Percentiles rank a stretch among this genome's conserved stretches.
phyloP scores from a whole-genome alignment of 1,140 invertebrate species.

The Tetranychus urticae region DNA sequence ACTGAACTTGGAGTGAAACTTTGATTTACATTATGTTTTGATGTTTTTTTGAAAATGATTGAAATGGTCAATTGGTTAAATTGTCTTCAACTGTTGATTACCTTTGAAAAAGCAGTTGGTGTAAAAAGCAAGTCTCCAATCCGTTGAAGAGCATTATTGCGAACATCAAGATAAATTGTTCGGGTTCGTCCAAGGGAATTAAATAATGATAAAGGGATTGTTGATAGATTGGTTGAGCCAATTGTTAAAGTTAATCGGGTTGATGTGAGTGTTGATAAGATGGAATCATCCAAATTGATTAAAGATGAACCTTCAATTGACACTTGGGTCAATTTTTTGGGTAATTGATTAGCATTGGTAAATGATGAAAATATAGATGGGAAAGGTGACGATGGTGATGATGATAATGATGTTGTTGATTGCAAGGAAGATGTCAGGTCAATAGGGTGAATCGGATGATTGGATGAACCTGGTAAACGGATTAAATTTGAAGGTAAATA shows the following conservation, averaged over 20 bases:
- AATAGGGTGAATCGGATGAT: too few relatives aligned
- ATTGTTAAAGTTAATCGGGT: neutral
- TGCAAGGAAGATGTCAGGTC: too few relatives aligned
- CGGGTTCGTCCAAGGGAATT: neutral
- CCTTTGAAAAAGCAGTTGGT: neutral
- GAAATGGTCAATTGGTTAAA: too few relatives aligned
- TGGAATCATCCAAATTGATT: neutral
- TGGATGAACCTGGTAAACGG: too few relatives aligned
- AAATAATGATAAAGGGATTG: neutral
- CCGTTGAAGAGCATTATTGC: neutral
- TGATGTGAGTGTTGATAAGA: neutral
- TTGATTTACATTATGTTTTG: too few relatives aligned
- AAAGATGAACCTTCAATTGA: neutral
- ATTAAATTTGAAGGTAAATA: too few relatives aligned
- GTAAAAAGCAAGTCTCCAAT: neutral
- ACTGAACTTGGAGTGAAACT: too few relatives aligned
- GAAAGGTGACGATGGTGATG: too few relatives aligned
- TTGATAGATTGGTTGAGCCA: neutral
- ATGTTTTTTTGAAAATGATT: too few relatives aligned
- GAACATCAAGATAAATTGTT: neutral
- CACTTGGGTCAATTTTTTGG: neutral
- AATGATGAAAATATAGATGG: neutral
- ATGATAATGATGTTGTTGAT: too few relatives aligned
- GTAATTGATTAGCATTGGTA: neutral
- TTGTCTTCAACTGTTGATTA: neutral